Evolutionary conservation across 2,113 vertebrate genomes (phyloP).

Genomic region (Melanerpes aurifrons): DNA sequence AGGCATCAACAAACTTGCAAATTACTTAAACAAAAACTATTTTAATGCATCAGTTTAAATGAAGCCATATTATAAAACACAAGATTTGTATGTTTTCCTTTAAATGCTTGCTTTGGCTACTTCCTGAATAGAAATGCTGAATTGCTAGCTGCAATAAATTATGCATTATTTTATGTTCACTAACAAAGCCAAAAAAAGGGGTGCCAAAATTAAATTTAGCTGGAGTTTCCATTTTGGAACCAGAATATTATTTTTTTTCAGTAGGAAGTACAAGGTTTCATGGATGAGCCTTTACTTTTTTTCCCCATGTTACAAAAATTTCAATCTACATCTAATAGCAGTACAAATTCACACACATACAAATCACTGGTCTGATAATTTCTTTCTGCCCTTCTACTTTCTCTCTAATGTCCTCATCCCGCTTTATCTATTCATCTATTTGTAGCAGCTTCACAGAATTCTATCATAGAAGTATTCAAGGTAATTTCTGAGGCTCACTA

Average conservation of each 20-base stretch:
- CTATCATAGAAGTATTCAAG: not conserved
- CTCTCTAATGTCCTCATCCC: not conserved
- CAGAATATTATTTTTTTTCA: not conserved
- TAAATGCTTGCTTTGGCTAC: constrained; percentile 9
- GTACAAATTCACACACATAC: constrained; percentile 14
- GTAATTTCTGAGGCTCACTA: constrained; percentile 61
- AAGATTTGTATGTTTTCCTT: constrained; percentile 28
- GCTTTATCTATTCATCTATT: not conserved
- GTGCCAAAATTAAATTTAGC: not conserved
- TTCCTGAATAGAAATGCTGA: constrained; percentile 30
- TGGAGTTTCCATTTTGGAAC: constrained; percentile 14
- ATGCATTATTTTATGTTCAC: not conserved
- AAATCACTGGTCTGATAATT: not conserved
- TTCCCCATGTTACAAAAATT: constrained; percentile 23
- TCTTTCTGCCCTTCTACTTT: not conserved
- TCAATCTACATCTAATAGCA: not conserved
- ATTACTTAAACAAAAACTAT: constrained; percentile 49
- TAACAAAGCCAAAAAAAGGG: not conserved
- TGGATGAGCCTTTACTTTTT: not conserved
- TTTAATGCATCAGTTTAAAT: constrained; percentile 6
- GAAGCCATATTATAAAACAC: constrained; percentile 14
- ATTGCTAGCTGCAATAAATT: not conserved
- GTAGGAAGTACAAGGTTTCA: not conserved
- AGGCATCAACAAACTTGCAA: constrained; percentile 58
- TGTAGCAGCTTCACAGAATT: constrained; percentile 57